phyloP scores from a whole-genome alignment of 2,888 invertebrate genomes.

The Hirtodrosophila trivittata region DNA sequence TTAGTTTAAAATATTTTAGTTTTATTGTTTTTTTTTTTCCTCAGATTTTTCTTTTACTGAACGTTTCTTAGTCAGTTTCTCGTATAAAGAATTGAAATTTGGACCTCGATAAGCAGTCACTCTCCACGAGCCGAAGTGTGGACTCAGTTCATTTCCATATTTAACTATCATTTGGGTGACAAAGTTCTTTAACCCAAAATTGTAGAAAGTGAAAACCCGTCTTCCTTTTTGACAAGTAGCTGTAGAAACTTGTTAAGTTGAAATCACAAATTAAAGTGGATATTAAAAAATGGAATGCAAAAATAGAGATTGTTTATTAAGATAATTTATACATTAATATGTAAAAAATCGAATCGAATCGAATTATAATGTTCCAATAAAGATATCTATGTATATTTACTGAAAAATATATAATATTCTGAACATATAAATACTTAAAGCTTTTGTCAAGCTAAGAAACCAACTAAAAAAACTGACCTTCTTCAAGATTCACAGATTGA shows the following conservation, averaged over 20 bases:
- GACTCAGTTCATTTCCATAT: constrained; percentile 60
- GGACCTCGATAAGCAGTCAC: constrained; percentile 52
- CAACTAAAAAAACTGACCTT: too few species aligned
- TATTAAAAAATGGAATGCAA: too few species aligned
- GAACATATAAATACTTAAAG: too few species aligned
- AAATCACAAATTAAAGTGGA: constrained; percentile 13
- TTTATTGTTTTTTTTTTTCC: constrained; percentile 1
- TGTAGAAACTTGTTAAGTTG: background rate
- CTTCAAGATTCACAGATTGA: too few species aligned
- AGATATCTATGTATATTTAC: too few species aligned
- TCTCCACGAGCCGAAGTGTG: constrained; percentile 71
- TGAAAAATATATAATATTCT: too few species aligned
- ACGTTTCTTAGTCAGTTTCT: constrained; percentile 1
- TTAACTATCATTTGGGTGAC: constrained; percentile 52
- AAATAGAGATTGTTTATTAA: too few species aligned
- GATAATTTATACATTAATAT: too few species aligned
- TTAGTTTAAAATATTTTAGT: constrained; percentile 15
- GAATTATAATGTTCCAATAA: too few species aligned
- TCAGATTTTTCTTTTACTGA: constrained; percentile 26
- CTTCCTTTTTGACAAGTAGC: background rate
- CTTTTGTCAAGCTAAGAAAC: too few species aligned
- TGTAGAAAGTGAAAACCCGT: constrained; percentile 60
- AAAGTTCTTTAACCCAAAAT: constrained; percentile 31
- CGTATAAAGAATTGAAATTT: constrained; percentile 28
- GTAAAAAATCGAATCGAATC: too few species aligned